Conservation (phyloP, 2,888 invertebrate genomes). For the Salticus scenicus region DNA sequence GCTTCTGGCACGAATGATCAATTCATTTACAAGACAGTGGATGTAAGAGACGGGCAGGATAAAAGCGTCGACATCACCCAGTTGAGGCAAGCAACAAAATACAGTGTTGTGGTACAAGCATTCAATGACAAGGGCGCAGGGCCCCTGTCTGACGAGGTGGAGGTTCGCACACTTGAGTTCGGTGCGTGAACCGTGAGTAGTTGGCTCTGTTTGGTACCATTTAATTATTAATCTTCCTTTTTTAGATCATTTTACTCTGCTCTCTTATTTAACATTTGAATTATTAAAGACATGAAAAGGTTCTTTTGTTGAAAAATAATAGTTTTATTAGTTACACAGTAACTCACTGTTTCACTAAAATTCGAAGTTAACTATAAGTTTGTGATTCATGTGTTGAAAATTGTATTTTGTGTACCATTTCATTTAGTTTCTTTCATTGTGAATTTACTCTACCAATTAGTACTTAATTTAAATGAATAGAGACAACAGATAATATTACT, state of each 20-base stretch:
- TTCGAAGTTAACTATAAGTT: too few relatives aligned
- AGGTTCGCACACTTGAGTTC: slow-evolving; percentile 71
- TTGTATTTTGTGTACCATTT: too few relatives aligned
- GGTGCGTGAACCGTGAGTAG: slow-evolving; percentile 71
- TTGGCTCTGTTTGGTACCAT: slow-evolving; percentile 55
- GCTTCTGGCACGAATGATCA: slow-evolving; percentile 41
- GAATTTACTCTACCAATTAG: too few relatives aligned
- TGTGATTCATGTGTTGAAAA: too few relatives aligned
- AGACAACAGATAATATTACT: too few relatives aligned
- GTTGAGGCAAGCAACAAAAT: slow-evolving; percentile 67
- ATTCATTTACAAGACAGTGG: slow-evolving; percentile 65
- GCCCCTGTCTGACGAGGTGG: slow-evolving; percentile 71
- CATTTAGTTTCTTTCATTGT: too few relatives aligned
- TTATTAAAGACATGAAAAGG: neutral
- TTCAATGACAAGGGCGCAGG: slow-evolving; percentile 72
- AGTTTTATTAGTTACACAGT: too few relatives aligned
- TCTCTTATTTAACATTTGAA: neutral
- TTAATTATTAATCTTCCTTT: neutral
- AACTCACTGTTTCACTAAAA: too few relatives aligned
- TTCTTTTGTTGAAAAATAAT: too few relatives aligned
- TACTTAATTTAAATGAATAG: too few relatives aligned
- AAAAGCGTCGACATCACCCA: slow-evolving; percentile 62
- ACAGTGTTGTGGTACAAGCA: slow-evolving; percentile 71
- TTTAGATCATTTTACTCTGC: neutral
- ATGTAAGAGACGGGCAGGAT: slow-evolving; percentile 50